phyloP scores from a whole-genome alignment of 2,888 invertebrate genomes.

The Heliothis peltigera region DNA sequence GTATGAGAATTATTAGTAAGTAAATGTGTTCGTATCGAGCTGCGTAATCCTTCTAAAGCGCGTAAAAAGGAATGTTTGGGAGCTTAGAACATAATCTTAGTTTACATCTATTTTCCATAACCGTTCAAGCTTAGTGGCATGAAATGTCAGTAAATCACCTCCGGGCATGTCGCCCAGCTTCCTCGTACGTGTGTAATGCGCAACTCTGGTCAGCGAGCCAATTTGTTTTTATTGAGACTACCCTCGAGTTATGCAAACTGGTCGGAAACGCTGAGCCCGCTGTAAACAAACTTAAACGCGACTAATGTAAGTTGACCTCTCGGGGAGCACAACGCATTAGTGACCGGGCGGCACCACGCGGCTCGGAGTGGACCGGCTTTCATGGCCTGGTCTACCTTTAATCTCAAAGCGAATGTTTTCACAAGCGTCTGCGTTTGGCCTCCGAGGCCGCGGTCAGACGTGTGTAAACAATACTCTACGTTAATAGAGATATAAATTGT shows the following conservation, averaged over 20 bases:
- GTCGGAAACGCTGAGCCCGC: conserved; percentile 86
- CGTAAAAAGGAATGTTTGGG: conserved; percentile 47
- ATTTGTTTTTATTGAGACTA: conserved; percentile 90
- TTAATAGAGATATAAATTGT: conserved; percentile 89
- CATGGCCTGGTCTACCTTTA: conserved; percentile 83
- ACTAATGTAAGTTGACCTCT: conserved; percentile 74
- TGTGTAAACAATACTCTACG: conserved; percentile 87
- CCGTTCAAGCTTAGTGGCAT: conserved; percentile 63
- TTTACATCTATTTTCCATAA: conserved; percentile 68
- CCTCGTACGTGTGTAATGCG: conserved; percentile 88
- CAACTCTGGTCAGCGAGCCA: conserved; percentile 86
- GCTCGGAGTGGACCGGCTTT: conserved; percentile 71
- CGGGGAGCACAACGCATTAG: conserved; percentile 40
- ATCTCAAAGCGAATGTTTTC: conserved; percentile 86
- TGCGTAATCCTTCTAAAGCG: conserved; percentile 27
- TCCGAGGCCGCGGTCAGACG: conserved; percentile 81
- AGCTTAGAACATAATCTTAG: conserved; percentile 57
- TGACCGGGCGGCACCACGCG: conserved; percentile 54
- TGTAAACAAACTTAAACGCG: conserved; percentile 86
- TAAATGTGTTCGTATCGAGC: not conserved
- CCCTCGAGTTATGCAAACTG: conserved; percentile 89
- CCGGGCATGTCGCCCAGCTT: conserved; percentile 84
- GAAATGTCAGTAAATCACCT: conserved; percentile 84
- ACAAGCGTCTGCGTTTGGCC: conserved; percentile 83
- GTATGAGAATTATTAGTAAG: not conserved